These are phyloP conservation scores for Propithecus coquereli DNA, from an alignment of 2,113 vertebrate genomes.

Conservation along the genomic window DNA sequence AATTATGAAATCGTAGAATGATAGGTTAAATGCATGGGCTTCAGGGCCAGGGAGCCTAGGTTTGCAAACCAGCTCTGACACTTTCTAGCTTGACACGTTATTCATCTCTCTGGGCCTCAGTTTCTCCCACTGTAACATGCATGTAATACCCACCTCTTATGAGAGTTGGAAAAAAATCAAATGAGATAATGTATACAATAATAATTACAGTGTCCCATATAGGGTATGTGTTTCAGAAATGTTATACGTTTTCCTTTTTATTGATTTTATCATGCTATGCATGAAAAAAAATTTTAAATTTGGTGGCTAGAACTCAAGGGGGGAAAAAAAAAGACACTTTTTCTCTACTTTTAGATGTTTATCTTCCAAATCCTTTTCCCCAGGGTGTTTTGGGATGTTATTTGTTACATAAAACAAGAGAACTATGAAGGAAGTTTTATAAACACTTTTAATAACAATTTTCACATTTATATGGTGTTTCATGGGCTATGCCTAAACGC, in stretches of 20 bases:
- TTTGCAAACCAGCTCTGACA: too few species aligned
- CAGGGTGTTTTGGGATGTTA: not conserved
- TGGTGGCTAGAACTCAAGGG: not conserved
- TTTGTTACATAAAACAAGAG: constrained; percentile 35
- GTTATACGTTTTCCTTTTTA: not conserved
- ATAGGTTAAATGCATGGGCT: not conserved
- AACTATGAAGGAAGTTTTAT: constrained; percentile 25
- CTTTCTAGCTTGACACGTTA: not conserved
- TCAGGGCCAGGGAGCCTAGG: too few species aligned
- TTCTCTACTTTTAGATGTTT: not conserved
- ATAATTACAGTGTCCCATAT: not conserved
- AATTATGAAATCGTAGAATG: not conserved
- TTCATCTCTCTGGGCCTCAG: not conserved
- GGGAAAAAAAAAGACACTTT: not conserved
- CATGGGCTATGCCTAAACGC: not conserved
- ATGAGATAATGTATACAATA: not conserved
- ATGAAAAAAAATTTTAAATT: not conserved
- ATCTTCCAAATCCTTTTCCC: not conserved
- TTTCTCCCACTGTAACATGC: not conserved
- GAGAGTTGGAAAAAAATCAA: not conserved
- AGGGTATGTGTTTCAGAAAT: not conserved
- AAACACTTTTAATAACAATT: constrained; percentile 16
- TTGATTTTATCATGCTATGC: not conserved
- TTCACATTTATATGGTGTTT: constrained; percentile 33
- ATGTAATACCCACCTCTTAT: not conserved